Base-by-base conservation (phyloP, 2,113 vertebrate genomes). In the Ictidomys tridecemlineatus region DNA sequence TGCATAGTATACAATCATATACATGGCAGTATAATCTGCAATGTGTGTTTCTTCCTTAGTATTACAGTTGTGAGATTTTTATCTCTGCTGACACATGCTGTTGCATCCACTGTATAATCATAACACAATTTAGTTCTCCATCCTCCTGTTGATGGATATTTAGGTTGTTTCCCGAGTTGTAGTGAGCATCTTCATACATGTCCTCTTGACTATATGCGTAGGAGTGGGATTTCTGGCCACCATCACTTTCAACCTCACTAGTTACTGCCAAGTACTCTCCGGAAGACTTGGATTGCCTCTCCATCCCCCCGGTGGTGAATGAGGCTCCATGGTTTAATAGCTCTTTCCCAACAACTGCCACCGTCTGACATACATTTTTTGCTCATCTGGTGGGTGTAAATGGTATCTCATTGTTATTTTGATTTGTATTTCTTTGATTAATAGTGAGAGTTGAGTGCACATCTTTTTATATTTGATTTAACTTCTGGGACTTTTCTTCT, bases 401-500 rank as follows among this genome's bases (percentile, higher is more conserved):
- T 42, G n/a, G 32, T 39, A 70, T 37, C 28, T 82, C n/a, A 72
- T 24, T 85, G 20, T 22, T 96, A 72, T 39, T 94, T 90, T 87
- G 77, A 39, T 77, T 70, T 85, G 85, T 61, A 26, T 77, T 90
- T 94, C 84, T 97, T 84, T 93, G 73, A 58, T 82, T 87, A 77
- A 88, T 16, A 85, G 85, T n/a, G 67, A 96, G 5, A 96, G 61
- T 58, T 63, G 61, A 63, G 45, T 56, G 34, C 80, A 20, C 17
- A 13, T 67, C 80, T 88, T 85, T 93, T 85, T 58, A 45, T 73
- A 61, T 56, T 85, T 53, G 84, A 42, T 53, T 76, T 42, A 51
- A 30, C 39, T 82, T 83, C 73, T 5, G 10, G 51, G 34, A 10
- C 56, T 93, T 12, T 86, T 94, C 9, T 86, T 94, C 69, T 85